Evolutionary conservation across 2,797 vertebrate genomes (phyloP).

Genomic region (Rhadinocentrus ornatus): DNA sequence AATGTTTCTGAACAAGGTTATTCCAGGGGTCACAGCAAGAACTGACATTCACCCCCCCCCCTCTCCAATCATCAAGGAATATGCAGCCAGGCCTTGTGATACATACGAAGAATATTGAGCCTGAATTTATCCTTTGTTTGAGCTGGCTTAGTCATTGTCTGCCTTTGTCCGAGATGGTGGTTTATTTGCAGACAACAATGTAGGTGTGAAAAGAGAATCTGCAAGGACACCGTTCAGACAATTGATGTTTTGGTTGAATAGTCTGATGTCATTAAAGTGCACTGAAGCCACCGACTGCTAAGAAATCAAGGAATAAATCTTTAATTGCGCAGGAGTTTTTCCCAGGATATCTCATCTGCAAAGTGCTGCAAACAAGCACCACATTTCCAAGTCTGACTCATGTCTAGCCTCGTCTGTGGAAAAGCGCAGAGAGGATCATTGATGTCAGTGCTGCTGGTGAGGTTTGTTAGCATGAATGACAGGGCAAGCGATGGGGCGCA

Average conservation of each 20-base stretch:
- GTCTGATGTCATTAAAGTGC: conserved; percentile 24
- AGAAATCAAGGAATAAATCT: conserved; percentile 44
- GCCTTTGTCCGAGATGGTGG: conserved; percentile 29
- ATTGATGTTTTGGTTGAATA: conserved; percentile 21
- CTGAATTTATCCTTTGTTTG: conserved; percentile 63
- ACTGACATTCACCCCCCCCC: conserved; percentile 52
- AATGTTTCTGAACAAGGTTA: conserved; percentile 78
- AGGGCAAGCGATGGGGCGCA: conserved; percentile 46
- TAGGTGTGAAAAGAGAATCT: conserved; percentile 32
- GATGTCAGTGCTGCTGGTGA: conserved; percentile 57
- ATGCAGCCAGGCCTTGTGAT: conserved; percentile 41
- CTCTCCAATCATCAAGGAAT: conserved; percentile 37
- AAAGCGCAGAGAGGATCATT: conserved; percentile 59
- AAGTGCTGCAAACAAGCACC: conserved; percentile 65
- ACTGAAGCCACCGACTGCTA: conserved; percentile 22
- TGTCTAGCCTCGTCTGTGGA: conserved; percentile 63
- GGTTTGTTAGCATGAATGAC: conserved; percentile 62
- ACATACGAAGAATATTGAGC: conserved; percentile 46
- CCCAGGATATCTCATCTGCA: conserved; percentile 58
- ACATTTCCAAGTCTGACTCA: conserved; percentile 75
- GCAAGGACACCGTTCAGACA: conserved; percentile 16
- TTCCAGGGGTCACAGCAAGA: conserved; percentile 65
- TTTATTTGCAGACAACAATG: conserved; percentile 54
- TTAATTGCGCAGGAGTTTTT: conserved; percentile 45
- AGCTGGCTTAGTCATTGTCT: conserved; percentile 59